These are phyloP conservation scores for Limnothrissa miodon DNA, from an alignment of 2,113 vertebrate genomes.

Conservation along the genomic window DNA sequence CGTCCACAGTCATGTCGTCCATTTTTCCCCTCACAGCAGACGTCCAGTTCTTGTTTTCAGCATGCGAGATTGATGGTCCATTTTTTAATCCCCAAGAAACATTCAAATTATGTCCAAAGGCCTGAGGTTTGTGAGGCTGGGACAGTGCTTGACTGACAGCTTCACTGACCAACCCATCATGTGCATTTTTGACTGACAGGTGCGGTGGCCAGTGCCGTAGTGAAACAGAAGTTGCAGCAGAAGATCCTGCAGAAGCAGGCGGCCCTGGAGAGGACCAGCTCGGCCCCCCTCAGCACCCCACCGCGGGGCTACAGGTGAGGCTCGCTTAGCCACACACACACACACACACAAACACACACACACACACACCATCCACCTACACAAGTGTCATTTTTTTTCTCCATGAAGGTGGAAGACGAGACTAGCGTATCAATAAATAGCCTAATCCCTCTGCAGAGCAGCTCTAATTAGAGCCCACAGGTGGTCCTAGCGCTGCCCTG, in stretches of 20 bases:
- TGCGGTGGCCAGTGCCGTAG: conserved; percentile 87
- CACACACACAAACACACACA: not conserved
- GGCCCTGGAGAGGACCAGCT: conserved; percentile 75
- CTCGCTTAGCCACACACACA: not conserved
- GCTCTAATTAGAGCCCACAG: not conserved
- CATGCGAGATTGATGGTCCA: not conserved
- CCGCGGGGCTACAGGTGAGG: conserved; percentile 71
- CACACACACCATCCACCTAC: not conserved
- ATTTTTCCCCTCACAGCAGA: not conserved
- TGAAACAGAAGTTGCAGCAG: conserved; percentile 87
- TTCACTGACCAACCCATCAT: not conserved
- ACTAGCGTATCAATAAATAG: not conserved
- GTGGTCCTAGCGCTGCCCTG: not conserved
- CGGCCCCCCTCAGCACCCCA: conserved; percentile 52
- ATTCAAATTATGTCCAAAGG: not conserved
- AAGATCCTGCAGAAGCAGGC: conserved; percentile 87
- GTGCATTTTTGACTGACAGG: conserved; percentile 64
- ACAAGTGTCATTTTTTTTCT: not conserved
- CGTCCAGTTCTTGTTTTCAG: not conserved
- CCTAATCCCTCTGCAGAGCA: not conserved
- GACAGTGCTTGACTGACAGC: not conserved
- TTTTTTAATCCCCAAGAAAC: not conserved
- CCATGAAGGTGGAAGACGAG: not conserved
- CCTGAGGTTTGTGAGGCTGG: not conserved
- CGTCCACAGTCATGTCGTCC: not conserved